These are phyloP conservation scores for Lanius ludovicianus DNA, from an alignment of 2,113 vertebrate species.

Conservation along the genomic window DNA sequence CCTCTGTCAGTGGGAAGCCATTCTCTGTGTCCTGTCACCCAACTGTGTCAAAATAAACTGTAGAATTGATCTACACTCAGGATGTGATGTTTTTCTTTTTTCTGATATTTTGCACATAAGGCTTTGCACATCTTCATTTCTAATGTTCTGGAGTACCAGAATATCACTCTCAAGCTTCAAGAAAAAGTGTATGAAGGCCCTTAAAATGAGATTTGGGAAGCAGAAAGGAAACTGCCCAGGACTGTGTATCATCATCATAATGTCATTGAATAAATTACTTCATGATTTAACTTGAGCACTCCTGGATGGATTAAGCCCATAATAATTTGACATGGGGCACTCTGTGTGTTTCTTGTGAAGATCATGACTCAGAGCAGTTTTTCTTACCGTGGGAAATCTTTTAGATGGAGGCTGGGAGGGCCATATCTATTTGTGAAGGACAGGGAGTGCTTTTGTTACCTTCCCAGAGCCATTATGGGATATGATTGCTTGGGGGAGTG, in stretches of 20 bases:
- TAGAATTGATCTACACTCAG: fast-evolving
- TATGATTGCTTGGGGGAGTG: constrained; percentile 37
- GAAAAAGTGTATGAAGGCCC: neutral
- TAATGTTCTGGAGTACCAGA: neutral
- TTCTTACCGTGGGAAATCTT: constrained; percentile 13
- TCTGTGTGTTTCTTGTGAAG: neutral
- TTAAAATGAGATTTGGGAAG: neutral
- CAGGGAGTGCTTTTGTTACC: constrained; percentile 41
- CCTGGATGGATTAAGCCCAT: neutral
- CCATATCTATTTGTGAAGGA: neutral
- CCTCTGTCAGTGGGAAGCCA: neutral
- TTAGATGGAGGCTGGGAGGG: neutral
- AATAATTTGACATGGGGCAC: neutral
- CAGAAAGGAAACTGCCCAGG: neutral
- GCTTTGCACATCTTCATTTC: neutral
- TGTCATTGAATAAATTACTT: neutral
- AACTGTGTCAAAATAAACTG: neutral
- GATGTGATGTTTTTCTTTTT: neutral
- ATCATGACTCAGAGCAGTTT: neutral
- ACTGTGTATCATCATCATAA: fast-evolving
- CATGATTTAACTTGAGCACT: neutral
- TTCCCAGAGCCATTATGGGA: neutral
- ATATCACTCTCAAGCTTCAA: neutral
- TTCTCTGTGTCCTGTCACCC: neutral
- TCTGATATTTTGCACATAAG: neutral